phyloP scores from a whole-genome alignment of 2,797 vertebrate species.

The Threskiornis aethiopicus region DNA sequence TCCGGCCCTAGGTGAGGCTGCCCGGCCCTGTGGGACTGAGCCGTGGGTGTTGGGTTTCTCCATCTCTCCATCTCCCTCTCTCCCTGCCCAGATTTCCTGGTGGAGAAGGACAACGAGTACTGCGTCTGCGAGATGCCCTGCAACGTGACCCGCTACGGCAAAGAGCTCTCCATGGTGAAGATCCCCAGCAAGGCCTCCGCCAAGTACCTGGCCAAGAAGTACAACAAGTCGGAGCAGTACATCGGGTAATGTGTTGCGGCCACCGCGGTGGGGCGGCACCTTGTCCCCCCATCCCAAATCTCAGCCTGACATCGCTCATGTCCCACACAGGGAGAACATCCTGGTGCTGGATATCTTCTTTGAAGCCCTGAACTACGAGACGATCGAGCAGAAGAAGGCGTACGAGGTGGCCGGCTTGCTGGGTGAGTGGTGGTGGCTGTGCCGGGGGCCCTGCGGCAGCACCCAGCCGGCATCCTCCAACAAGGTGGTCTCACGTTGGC shows the following conservation, averaged over 20 bases:
- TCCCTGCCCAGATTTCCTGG: conserved; percentile 87
- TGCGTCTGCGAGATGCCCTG: conserved; percentile 94
- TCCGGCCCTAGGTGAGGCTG: conserved; percentile 90
- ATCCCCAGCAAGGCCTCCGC: conserved; percentile 97
- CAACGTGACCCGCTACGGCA: conserved; percentile 91
- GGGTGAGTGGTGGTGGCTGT: conserved; percentile 79
- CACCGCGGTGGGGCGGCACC: fast-evolving
- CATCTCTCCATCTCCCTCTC: background rate
- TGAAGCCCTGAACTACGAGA: conserved; percentile 98
- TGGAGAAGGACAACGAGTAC: conserved; percentile 93
- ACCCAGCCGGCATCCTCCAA: background rate
- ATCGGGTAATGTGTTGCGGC: conserved; percentile 78
- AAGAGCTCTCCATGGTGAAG: conserved; percentile 96
- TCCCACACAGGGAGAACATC: conserved; percentile 91
- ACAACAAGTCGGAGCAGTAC: conserved; percentile 97
- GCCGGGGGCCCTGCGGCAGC: background rate
- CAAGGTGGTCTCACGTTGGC: fast-evolving
- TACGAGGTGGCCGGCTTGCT: conserved; percentile 96
- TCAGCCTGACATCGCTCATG: background rate
- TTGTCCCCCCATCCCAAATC: background rate
- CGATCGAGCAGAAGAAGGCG: conserved; percentile 98
- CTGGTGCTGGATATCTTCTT: conserved; percentile 98
- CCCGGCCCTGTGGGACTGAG: fast-evolving
- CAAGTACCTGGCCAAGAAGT: conserved; percentile 96
- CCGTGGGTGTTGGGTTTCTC: background rate